These are phyloP conservation scores for Gasteruption jaculator DNA, from an alignment of 2,888 invertebrate genomes.

Conservation along the genomic window DNA sequence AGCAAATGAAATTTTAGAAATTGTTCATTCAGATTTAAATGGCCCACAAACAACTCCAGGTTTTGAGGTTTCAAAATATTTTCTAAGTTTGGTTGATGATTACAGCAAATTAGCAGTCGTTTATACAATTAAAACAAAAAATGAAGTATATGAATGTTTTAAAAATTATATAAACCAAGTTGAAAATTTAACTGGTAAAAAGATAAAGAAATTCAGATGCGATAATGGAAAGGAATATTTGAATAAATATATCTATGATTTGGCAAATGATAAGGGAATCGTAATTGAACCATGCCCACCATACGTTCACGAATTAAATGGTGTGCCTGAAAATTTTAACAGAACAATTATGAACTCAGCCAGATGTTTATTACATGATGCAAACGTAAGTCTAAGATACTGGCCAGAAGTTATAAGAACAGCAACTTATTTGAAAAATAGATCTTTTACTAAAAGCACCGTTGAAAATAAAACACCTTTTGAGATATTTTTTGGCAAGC, in stretches of 20 bases:
- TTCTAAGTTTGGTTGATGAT: conserved; percentile 1
- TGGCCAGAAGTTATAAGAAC: conserved; percentile 7
- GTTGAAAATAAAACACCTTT: conserved; percentile 12
- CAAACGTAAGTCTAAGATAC: conserved; percentile 1
- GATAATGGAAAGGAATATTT: conserved; percentile 8
- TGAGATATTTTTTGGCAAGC: conserved; percentile 16
- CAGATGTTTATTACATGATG: conserved; percentile 5
- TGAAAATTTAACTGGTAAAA: conserved; percentile 1
- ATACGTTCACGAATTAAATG: conserved; percentile 10
- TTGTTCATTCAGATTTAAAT: conserved; percentile 1
- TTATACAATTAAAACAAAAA: conserved; percentile 4
- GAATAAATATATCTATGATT: neutral
- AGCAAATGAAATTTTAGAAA: conserved; percentile 2
- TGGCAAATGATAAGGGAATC: conserved; percentile 1
- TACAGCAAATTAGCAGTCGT: conserved; percentile 4
- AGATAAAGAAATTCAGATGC: conserved; percentile 6
- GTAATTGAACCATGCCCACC: conserved; percentile 1
- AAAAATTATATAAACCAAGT: conserved; percentile 2
- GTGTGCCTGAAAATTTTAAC: conserved; percentile 3
- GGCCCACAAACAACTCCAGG: conserved; percentile 4
- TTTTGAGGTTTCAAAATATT: neutral
- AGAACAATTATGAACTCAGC: conserved; percentile 7
- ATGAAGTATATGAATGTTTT: neutral
- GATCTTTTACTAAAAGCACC: conserved; percentile 1
- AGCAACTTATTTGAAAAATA: conserved; percentile 8